These are phyloP conservation scores for Drosophila suzukii DNA, from an alignment of 1,140 invertebrate genomes.

Conservation along the genomic window DNA sequence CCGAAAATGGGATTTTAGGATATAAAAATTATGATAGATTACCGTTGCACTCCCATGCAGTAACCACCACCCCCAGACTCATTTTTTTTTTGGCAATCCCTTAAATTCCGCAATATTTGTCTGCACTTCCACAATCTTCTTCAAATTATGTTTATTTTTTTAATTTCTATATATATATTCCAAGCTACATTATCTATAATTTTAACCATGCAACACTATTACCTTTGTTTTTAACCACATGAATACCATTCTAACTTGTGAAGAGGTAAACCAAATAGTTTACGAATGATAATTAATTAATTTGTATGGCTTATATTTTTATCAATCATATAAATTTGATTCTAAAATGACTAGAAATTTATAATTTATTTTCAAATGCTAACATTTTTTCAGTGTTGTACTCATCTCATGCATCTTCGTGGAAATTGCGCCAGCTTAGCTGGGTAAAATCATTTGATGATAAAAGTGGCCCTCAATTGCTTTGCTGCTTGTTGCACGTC, in stretches of 20 bases:
- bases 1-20: conserved; percentile 84
- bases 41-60: conserved; percentile 59
- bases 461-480: conserved; percentile 77
- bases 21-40: conserved; percentile 85
- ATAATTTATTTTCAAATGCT: not conserved
- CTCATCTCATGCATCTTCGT: conserved; percentile 34
- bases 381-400: not conserved
- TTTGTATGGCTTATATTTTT: too few species aligned
- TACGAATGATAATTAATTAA: too few species aligned
- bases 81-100: conserved; percentile 19
- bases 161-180: not conserved
- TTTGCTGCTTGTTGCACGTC: conserved; percentile 63
- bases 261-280: too few species aligned
- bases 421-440: conserved; percentile 63
- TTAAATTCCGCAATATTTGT: conserved; percentile 2
- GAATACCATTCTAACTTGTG: too few species aligned
- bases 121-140: conserved; percentile 7
- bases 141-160: not conserved
- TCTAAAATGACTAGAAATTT: too few species aligned
- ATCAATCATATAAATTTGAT: too few species aligned
- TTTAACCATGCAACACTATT: too few species aligned
- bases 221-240: too few species aligned
- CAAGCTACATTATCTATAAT: not conserved
- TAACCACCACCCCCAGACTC: conserved; percentile 9
- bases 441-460: conserved; percentile 74